These are phyloP conservation scores for Maniola hyperantus DNA, from an alignment of 2,888 invertebrate genomes.

Conservation along the genomic window DNA sequence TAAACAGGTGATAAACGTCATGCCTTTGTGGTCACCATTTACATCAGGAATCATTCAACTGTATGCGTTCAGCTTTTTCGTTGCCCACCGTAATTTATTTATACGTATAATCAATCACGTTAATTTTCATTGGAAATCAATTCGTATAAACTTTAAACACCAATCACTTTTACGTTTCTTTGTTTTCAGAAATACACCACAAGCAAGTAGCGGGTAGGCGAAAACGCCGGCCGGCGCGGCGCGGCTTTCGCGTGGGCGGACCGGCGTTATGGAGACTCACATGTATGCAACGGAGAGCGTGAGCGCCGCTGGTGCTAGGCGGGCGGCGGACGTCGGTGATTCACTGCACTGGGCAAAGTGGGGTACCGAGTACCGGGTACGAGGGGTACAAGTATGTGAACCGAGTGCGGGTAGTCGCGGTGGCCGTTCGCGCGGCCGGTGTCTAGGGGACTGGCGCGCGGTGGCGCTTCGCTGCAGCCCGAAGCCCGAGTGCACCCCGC, in stretches of 20 bases:
- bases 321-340: constrained; percentile 54
- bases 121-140: constrained; percentile 17
- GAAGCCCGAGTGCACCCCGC: constrained; percentile 71
- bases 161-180: constrained; percentile 52
- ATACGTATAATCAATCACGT: neutral
- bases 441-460: constrained; percentile 80
- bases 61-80: neutral
- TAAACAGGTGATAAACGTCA: constrained; percentile 6
- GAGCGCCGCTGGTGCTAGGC: constrained; percentile 64
- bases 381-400: constrained; percentile 43
- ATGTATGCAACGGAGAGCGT: constrained; percentile 62
- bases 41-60: neutral
- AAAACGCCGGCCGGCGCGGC: constrained; percentile 68
- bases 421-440: constrained; percentile 81
- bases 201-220: constrained; percentile 54
- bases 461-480: constrained; percentile 53
- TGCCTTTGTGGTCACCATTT: neutral
- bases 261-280: constrained; percentile 61
- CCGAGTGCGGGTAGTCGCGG: constrained; percentile 59
- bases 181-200: constrained; percentile 59
- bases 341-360: constrained; percentile 56
- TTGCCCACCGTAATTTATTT: constrained; percentile 3
- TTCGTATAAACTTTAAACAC: constrained; percentile 42
- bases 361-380: constrained; percentile 33
- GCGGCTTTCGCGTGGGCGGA: constrained; percentile 44